Percentiles rank a stretch among this genome's conserved stretches.
phyloP scores from a whole-genome alignment of 2,797 vertebrate genomes.

The Mormyrops attenuatus region DNA sequence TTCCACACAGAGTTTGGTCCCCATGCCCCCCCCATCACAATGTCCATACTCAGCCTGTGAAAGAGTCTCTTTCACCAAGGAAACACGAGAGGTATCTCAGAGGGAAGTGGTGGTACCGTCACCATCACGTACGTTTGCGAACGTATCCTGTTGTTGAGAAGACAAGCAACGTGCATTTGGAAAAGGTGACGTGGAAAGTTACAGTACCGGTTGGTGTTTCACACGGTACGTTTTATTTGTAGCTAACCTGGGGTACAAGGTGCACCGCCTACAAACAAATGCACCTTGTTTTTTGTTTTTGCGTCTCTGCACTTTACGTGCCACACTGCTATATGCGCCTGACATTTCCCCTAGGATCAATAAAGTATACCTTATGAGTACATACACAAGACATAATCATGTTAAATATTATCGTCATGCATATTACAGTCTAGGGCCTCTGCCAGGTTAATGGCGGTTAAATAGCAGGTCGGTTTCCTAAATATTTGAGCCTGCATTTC shows the following conservation, averaged over 20 bases:
- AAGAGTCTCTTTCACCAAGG: not conserved
- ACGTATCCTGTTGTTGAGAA: not conserved
- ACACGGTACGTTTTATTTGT: not conserved
- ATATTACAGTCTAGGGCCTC: not conserved
- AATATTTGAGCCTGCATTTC: not conserved
- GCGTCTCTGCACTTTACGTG: not conserved
- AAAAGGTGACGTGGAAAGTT: not conserved
- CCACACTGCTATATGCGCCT: not conserved
- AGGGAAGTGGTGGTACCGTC: not conserved
- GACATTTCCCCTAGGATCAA: not conserved
- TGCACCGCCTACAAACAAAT: not conserved
- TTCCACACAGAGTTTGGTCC: not conserved
- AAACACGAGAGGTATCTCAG: not conserved
- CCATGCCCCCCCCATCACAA: not conserved
- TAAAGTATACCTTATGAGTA: not conserved
- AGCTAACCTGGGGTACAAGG: not conserved
- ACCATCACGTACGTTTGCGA: not conserved
- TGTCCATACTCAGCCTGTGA: not conserved
- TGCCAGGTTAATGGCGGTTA: not conserved
- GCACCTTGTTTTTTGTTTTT: not conserved
- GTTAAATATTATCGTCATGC: not conserved
- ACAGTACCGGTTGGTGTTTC: not conserved
- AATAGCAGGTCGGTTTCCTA: not conserved
- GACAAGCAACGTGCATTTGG: not conserved
- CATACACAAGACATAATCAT: not conserved